Conservation (phyloP, 2,797 vertebrate species). For the Acipenser oxyrinchus region DNA sequence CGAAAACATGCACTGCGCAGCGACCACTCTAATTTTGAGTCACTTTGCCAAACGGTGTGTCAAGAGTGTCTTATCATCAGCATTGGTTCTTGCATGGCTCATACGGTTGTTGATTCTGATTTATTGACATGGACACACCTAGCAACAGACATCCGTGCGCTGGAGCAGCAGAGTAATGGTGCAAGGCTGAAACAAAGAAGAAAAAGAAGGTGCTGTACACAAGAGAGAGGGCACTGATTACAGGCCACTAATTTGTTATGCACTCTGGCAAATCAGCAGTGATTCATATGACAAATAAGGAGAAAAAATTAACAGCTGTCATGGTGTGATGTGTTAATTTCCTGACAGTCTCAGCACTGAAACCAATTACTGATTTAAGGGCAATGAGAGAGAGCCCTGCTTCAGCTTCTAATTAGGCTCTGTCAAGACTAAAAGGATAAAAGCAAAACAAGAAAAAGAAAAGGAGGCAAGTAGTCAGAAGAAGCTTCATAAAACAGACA, state of each 20-base stretch:
- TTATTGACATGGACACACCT: constrained; percentile 73
- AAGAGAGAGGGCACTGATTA: constrained; percentile 81
- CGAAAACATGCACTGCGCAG: constrained; percentile 12
- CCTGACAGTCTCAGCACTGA: constrained; percentile 92
- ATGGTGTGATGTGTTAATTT: constrained; percentile 99
- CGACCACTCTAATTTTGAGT: background rate
- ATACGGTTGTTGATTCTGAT: constrained; percentile 70
- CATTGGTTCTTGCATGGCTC: constrained; percentile 56
- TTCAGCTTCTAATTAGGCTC: constrained; percentile 95
- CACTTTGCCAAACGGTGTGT: background rate
- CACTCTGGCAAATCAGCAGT: constrained; percentile 87
- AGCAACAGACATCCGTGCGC: constrained; percentile 50
- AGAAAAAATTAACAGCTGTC: constrained; percentile 98
- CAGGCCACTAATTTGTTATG: constrained; percentile 95
- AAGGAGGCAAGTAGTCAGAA: constrained; percentile 68
- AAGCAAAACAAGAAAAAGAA: constrained; percentile 78
- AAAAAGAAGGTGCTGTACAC: constrained; percentile 51
- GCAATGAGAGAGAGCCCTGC: constrained; percentile 85
- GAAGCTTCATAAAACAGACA: constrained; percentile 50
- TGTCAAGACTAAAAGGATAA: constrained; percentile 94
- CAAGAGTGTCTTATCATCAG: background rate
- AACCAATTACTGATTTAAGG: constrained; percentile 99
- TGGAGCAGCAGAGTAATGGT: constrained; percentile 58
- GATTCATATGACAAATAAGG: constrained; percentile 91
- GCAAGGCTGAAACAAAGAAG: constrained; percentile 19